A percentile compares a stretch with the other conserved stretches of the same genome.
phyloP scores from a whole-genome alignment of 2,888 invertebrate species.

The Ametastegia equiseti region DNA sequence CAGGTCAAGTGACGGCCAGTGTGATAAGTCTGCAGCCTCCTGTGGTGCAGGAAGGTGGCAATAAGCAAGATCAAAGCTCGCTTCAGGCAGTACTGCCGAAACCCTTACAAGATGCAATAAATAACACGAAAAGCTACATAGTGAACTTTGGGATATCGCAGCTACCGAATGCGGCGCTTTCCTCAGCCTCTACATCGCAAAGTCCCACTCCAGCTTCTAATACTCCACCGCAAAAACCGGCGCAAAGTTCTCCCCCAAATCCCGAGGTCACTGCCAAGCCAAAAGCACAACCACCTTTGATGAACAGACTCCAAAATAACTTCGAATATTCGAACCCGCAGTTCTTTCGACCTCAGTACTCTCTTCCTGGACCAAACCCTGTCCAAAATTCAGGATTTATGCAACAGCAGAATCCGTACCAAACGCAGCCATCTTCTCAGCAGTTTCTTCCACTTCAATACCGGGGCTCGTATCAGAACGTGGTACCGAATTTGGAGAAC shows the following conservation, averaged over 20 bases:
- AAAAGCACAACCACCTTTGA: not conserved
- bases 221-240: not conserved
- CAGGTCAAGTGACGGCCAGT: not conserved
- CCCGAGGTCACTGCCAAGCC: too few relatives aligned
- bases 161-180: not conserved
- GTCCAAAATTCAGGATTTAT: not conserved
- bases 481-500: not conserved
- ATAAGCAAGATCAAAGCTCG: not conserved
- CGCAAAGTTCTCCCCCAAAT: not conserved
- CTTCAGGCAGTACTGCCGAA: slow-evolving; percentile 5
- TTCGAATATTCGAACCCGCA: not conserved
- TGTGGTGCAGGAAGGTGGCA: not conserved
- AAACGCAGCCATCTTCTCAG: not conserved
- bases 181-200: not conserved
- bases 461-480: not conserved
- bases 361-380: not conserved
- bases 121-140: slow-evolving; percentile 28
- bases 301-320: not conserved
- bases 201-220: not conserved
- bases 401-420: not conserved
- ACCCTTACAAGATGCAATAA: slow-evolving; percentile 15
- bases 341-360: not conserved
- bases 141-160: slow-evolving; percentile 27
- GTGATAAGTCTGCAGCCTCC: not conserved
- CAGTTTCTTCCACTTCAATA: not conserved